These are phyloP conservation scores for cat (Felis catus) DNA, from an alignment of 2,113 vertebrate species.

Conservation along the genomic window F.catus_Fca126_mat1.0 CM031413.1:117715501-117716000, in stretches of 20 bases:
- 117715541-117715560: neutral
- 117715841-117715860: neutral
- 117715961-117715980: neutral
- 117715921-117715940: neutral
- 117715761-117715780: neutral
- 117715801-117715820: neutral
- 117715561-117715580: neutral
- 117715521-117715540: neutral
- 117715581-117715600: neutral
- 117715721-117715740: neutral
- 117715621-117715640: neutral
- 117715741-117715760: neutral
- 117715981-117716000: neutral
- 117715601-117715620: neutral
- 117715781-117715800: neutral
- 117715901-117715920: neutral
- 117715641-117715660: neutral
- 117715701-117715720: neutral
- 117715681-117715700: neutral
- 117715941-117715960: neutral
- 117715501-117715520: neutral
- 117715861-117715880: neutral
- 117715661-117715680: neutral
- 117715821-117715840: neutral
- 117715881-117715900: neutral